Conservation (phyloP, 1,140 invertebrate species). For the Drosophila oshimai region DNA sequence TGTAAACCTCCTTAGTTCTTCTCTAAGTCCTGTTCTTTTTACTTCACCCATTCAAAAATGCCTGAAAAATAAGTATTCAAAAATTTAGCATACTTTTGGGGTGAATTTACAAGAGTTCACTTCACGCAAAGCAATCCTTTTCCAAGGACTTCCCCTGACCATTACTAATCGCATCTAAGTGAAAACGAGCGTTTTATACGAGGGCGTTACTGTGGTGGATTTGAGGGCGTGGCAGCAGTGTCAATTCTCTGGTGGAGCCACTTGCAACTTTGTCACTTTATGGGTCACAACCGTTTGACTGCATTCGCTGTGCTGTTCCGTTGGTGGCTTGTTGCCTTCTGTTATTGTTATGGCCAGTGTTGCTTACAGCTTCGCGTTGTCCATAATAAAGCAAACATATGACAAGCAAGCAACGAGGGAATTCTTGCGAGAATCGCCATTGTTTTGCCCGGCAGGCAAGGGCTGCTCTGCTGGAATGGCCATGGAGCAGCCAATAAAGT, state of each 20-base stretch:
- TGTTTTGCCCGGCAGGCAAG: constrained; percentile 50
- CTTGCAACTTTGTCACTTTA: constrained; percentile 70
- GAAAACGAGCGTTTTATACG: constrained; percentile 40
- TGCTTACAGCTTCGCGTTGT: constrained; percentile 60
- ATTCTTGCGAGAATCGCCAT: constrained; percentile 34
- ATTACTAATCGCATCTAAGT: constrained; percentile 19
- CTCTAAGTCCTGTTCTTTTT: too few relatives aligned
- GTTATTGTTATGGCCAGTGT: constrained; percentile 73
- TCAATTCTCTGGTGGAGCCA: constrained; percentile 10
- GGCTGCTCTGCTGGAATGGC: too few relatives aligned
- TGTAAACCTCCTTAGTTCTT: too few relatives aligned
- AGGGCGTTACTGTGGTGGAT: constrained; percentile 30
- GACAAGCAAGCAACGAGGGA: constrained; percentile 37
- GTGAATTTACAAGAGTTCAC: background rate
- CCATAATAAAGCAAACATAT: constrained; percentile 79
- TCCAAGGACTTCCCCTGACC: background rate
- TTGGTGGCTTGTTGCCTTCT: constrained; percentile 42
- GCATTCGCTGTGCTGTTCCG: constrained; percentile 28
- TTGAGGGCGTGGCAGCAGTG: constrained; percentile 24
- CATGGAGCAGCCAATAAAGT: constrained; percentile 73
- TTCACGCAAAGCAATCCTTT: too few relatives aligned
- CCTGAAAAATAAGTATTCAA: too few relatives aligned
- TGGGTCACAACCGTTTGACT: constrained; percentile 70
- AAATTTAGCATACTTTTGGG: constrained; percentile 5
- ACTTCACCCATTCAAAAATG: too few relatives aligned